Base-by-base conservation (phyloP, 2,888 invertebrate species). In the Callinectes sapidus region DNA sequence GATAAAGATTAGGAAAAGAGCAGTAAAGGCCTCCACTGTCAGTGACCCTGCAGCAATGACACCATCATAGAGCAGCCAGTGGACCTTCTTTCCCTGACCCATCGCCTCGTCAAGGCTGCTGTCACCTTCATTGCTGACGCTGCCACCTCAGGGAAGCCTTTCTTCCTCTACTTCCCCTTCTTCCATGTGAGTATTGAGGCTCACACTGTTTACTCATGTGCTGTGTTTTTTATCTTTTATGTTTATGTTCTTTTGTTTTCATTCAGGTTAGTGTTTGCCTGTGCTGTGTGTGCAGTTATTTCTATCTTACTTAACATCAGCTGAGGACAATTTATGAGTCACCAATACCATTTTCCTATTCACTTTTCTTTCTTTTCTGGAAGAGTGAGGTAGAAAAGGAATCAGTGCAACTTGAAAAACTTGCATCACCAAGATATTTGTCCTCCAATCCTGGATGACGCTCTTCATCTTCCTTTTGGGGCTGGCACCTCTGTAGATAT, bases 141-240 rank as follows among this genome's bases (percentile, higher is more conserved):
- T 3, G 71, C 88, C 28, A 42, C 89, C 14, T 55, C 89, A 2
- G 54, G 87, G 3, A n/a, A 87, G 2, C 95, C 95, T 16, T 95
- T 94, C 93, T 95, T 95, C 93, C 94, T 95, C 93, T 95, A 95
- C 89, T 93, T 95, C 48, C 95, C 95, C 23, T 95, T 95, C 39
- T 94, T 94, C 14, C 95, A 95, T 55, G 94, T 94, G 77, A 86
- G 92, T 66, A 18, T 28, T 32, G 10, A 54, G 10, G 61, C 18
- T 23, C 23, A 23, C 16, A 10, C 61, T 48, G n/a, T 28, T n/a
- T 71, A 28, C 28, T 5, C 28, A 28, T 71, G 71, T 71, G 71
- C 23, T n/a, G 13, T 71, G n/a, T 23, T 61, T 61, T 23, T 23
- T 23, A 61, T 23, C 23, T 23, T 61, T 8, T 16, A 0, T 23